Conservation (phyloP, 92 coral and sea anemone genomes). For the Isaurus tuberculatus region DNA sequence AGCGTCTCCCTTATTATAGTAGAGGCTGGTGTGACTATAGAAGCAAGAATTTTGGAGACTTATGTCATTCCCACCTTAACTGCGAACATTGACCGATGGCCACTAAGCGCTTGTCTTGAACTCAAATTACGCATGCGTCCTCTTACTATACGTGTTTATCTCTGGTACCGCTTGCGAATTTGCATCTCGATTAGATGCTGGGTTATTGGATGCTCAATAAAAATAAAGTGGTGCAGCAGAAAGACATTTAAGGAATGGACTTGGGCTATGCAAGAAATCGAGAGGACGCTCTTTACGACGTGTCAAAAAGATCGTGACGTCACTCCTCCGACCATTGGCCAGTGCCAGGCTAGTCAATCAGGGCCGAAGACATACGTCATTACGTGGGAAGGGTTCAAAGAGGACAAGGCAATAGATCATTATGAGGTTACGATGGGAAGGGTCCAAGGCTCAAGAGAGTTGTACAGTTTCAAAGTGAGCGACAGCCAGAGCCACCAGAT, state of each 20-base stretch:
- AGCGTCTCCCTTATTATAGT: constrained; percentile 69
- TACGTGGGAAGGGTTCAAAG: constrained; percentile 94
- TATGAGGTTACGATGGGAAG: constrained; percentile 87
- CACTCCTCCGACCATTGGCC: constrained; percentile 84
- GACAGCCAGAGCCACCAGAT: constrained; percentile 69
- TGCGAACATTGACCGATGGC: constrained; percentile 89
- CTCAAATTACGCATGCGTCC: constrained; percentile 91
- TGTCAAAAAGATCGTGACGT: constrained; percentile 80
- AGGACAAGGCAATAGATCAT: constrained; percentile 77
- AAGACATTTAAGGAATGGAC: constrained; percentile 90
- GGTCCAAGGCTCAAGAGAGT: constrained; percentile 85
- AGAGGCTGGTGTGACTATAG: constrained; percentile 88
- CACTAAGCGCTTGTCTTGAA: constrained; percentile 89
- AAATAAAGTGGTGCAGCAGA: constrained; percentile 78
- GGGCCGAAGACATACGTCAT: constrained; percentile 81
- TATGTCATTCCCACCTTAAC: constrained; percentile 86
- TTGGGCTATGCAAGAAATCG: constrained; percentile 88
- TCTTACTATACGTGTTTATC: constrained; percentile 82
- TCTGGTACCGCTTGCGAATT: constrained; percentile 87
- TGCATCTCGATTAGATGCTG: constrained; percentile 74
- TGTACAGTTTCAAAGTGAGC: constrained; percentile 77
- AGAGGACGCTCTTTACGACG: constrained; percentile 75
- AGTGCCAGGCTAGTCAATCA: constrained; percentile 84
- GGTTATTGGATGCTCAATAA: constrained; percentile 65
- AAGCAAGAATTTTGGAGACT: constrained; percentile 85